Conservation (phyloP, 1,140 invertebrate species). For the Brachystomella parvula region DNA sequence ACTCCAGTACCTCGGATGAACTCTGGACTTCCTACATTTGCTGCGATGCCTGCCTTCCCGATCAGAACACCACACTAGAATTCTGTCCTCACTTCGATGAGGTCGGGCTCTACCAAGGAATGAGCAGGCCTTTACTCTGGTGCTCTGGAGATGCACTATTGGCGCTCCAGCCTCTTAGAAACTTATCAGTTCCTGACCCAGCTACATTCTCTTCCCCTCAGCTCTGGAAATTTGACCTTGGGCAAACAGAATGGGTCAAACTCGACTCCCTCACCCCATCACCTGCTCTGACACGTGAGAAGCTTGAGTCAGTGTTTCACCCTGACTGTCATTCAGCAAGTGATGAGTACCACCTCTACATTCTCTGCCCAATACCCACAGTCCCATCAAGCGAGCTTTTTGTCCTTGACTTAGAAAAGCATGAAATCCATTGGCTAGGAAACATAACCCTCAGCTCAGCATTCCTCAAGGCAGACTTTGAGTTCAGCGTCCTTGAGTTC, state of each 20-base stretch:
- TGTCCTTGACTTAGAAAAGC: not conserved
- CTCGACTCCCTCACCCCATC: constrained; percentile 8
- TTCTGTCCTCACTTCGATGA: constrained; percentile 33
- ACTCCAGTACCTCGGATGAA: constrained; percentile 5
- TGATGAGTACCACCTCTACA: constrained; percentile 9
- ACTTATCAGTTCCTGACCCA: not conserved
- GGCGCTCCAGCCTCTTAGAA: constrained; percentile 21
- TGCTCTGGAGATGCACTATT: constrained; percentile 25
- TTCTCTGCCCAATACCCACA: constrained; percentile 8
- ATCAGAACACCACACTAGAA: constrained; percentile 30
- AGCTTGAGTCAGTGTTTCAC: constrained; percentile 17
- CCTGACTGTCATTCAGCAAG: constrained; percentile 10
- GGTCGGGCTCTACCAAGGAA: not conserved
- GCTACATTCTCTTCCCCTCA: too few species aligned
- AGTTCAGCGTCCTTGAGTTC: not conserved
- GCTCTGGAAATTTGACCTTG: constrained; percentile 37
- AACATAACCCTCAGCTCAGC: constrained; percentile 31
- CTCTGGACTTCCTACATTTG: constrained; percentile 37
- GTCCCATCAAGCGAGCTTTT: not conserved
- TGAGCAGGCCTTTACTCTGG: constrained; percentile 26
- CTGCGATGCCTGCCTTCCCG: constrained; percentile 36
- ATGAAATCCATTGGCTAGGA: constrained; percentile 12
- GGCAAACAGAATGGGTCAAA: constrained; percentile 33
- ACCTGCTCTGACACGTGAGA: not conserved
- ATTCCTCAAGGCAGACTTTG: constrained; percentile 16